Conservation (phyloP, 2,113 vertebrate genomes). For the Sus scrofa region DNA sequence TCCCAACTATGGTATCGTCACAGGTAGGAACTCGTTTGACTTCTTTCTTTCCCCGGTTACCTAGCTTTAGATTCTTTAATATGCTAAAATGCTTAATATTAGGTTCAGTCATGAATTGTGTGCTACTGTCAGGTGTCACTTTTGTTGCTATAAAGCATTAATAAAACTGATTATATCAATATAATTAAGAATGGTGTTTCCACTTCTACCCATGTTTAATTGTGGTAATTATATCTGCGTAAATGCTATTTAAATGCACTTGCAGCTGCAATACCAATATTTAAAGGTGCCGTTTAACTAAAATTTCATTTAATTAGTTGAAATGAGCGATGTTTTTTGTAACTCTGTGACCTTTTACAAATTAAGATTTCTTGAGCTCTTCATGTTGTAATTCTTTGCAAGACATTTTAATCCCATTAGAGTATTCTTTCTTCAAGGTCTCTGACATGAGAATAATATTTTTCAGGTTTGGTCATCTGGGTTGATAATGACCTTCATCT, state of each 20-base stretch:
- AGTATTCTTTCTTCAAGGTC: slow-evolving; percentile 70
- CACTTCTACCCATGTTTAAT: slow-evolving; percentile 81
- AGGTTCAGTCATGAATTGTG: slow-evolving; percentile 63
- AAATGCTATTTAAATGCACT: slow-evolving; percentile 80
- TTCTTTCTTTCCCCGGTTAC: slow-evolving; percentile 83
- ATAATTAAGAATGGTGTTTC: slow-evolving; percentile 82
- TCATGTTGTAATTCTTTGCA: slow-evolving; percentile 77
- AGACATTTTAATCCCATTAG: slow-evolving; percentile 75
- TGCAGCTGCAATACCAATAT: slow-evolving; percentile 76
- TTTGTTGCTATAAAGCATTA: slow-evolving; percentile 76
- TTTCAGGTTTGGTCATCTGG: slow-evolving; percentile 78
- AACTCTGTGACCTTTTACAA: slow-evolving; percentile 84
- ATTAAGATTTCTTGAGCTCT: slow-evolving; percentile 83
- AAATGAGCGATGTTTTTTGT: slow-evolving; percentile 82
- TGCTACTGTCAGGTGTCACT: slow-evolving; percentile 76
- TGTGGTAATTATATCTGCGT: slow-evolving; percentile 81
- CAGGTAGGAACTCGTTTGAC: slow-evolving; percentile 90
- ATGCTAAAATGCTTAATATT: slow-evolving; percentile 69
- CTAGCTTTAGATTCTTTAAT: slow-evolving; percentile 57
- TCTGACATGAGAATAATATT: slow-evolving; percentile 71
- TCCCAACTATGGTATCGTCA: slow-evolving; percentile 99
- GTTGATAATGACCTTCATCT: slow-evolving; percentile 79
- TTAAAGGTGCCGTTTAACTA: slow-evolving; percentile 83
- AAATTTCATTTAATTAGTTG: slow-evolving; percentile 85
- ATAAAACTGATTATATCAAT: slow-evolving; percentile 84